Conservation (phyloP, 2,113 vertebrate species). For the Manacus vitellinus region DNA sequence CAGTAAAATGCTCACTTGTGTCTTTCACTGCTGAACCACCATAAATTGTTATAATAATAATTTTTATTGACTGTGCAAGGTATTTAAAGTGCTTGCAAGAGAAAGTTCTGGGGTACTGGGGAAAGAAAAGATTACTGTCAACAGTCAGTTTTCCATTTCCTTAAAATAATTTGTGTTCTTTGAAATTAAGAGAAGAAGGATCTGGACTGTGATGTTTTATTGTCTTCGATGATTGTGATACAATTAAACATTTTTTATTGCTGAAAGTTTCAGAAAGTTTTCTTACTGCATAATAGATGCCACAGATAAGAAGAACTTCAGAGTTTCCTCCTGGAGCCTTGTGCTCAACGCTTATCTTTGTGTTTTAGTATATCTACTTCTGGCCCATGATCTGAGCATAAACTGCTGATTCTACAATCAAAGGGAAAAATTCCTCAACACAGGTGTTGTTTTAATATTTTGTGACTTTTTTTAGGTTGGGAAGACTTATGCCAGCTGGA, state of each 20-base stretch:
- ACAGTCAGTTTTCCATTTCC: not conserved
- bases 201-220: not conserved
- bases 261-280: not conserved
- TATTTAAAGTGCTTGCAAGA: not conserved
- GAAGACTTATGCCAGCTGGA: not conserved
- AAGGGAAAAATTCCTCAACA: not conserved
- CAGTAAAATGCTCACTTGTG: not conserved
- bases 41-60: not conserved
- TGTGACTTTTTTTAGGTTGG: not conserved
- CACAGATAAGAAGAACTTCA: not conserved
- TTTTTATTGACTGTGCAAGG: not conserved
- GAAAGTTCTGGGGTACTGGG: not conserved
- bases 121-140: not conserved
- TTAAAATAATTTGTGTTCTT: not conserved
- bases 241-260: not conserved
- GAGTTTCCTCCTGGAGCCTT: not conserved
- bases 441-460: not conserved
- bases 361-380: not conserved
- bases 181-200: not conserved
- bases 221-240: not conserved
- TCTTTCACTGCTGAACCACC: not conserved
- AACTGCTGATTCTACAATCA: not conserved
- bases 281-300: not conserved
- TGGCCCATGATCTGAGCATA: not conserved
- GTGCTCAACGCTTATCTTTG: fast-evolving